Percentiles rank a stretch among this genome's conserved stretches.
phyloP scores from a whole-genome alignment of 2,888 invertebrate species.

The Drosophila recens region DNA sequence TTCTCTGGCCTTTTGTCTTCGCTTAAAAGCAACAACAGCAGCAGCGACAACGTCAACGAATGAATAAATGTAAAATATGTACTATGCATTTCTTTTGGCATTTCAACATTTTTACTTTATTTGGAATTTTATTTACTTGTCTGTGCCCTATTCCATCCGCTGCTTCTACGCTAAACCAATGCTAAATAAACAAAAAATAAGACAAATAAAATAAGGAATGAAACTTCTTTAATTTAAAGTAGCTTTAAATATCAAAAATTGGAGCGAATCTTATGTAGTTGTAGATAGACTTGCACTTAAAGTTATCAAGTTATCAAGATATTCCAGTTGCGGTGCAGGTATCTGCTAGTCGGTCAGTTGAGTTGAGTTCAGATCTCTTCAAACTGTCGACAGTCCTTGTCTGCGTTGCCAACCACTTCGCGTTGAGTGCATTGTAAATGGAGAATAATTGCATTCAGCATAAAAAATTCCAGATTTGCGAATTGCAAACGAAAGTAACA shows the following conservation, averaged over 20 bases:
- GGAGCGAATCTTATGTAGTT: neutral
- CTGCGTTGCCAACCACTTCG: slow-evolving; percentile 46
- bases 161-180: slow-evolving; percentile 1
- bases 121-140: slow-evolving; percentile 74
- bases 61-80: slow-evolving; percentile 80
- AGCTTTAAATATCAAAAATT: neutral
- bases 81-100: slow-evolving; percentile 79
- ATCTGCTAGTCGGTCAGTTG: slow-evolving; percentile 30
- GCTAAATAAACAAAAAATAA: neutral
- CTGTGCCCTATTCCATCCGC: slow-evolving; percentile 41
- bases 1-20: slow-evolving; percentile 47
- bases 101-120: slow-evolving; percentile 73
- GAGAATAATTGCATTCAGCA: slow-evolving; percentile 76
- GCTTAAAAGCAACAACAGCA: slow-evolving; percentile 37
- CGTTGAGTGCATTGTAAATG: slow-evolving; percentile 79
- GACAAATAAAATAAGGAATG: neutral
- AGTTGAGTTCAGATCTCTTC: neutral
- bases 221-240: neutral
- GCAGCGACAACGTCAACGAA: slow-evolving; percentile 47
- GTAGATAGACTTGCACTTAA: slow-evolving; percentile 25
- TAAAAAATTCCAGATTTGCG: slow-evolving; percentile 69
- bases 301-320: neutral
- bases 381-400: slow-evolving; percentile 8
- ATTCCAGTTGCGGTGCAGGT: slow-evolving; percentile 35
- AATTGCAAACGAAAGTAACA: slow-evolving; percentile 43